A percentile compares a stretch with the other conserved stretches of the same genome.
These are phyloP conservation scores for Sebastes oblongus DNA, from an alignment of 2,797 vertebrate genomes.

Conservation along the genomic window DNA sequence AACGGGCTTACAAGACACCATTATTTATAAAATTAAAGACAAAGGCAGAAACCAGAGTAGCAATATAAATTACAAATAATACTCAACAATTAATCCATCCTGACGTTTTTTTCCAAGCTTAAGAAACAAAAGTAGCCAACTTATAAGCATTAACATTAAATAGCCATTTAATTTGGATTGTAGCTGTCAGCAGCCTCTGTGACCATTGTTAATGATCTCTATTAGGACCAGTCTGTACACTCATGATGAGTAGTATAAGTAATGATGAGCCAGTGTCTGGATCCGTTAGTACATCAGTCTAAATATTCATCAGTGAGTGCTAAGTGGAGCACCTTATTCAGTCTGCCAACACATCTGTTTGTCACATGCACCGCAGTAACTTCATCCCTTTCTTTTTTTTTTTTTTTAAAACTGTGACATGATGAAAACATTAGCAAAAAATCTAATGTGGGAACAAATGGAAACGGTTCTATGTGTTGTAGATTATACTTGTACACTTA, in stretches of 20 bases:
- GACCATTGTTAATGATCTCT: constrained; percentile 22
- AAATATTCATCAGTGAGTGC: constrained; percentile 37
- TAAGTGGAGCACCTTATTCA: constrained; percentile 34
- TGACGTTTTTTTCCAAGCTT: no score
- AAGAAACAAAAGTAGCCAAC: no score
- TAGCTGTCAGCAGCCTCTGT: constrained; percentile 5
- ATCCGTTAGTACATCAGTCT: constrained; percentile 33
- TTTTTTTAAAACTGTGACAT: neutral
- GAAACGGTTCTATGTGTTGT: neutral
- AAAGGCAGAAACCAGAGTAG: no score
- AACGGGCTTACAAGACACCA: no score
- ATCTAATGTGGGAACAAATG: neutral
- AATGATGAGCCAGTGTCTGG: constrained; percentile 36
- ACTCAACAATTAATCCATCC: no score
- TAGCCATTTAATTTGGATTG: neutral
- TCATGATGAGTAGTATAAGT: constrained; percentile 30
- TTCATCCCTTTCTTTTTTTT: constrained; percentile 22
- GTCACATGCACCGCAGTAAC: constrained; percentile 35
- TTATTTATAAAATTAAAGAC: no score
- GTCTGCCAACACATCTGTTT: constrained; percentile 49
- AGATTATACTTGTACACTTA: neutral
- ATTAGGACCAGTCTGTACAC: constrained; percentile 32
- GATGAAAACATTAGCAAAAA: constrained; percentile 6
- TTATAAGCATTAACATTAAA: no score
- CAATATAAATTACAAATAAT: no score